Conservation (phyloP, 2,797 vertebrate species). For the Eulemur mongoz region DNA sequence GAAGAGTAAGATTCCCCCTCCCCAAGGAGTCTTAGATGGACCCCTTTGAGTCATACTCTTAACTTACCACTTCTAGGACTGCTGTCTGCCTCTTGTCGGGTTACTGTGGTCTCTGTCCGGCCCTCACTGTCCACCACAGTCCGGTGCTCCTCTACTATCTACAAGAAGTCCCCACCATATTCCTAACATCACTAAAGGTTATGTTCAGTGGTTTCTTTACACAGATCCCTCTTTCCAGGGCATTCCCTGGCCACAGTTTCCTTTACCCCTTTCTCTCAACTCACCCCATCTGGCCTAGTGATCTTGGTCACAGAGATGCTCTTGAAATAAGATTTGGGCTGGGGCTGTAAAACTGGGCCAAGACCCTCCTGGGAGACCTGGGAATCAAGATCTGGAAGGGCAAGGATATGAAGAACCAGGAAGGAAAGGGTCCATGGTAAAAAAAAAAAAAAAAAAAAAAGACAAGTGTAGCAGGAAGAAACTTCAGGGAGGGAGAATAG, state of each 20-base stretch:
- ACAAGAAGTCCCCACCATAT: neutral
- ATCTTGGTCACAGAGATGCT: conserved; percentile 93
- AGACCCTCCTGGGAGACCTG: conserved; percentile 91
- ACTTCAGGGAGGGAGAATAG: neutral
- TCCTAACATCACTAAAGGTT: neutral
- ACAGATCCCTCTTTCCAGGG: neutral
- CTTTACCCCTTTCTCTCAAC: conserved; percentile 6
- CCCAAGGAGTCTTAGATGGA: neutral
- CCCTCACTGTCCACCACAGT: conserved; percentile 92
- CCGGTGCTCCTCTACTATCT: conserved; percentile 92
- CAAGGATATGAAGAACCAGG: conserved; percentile 9
- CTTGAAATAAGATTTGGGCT: conserved; percentile 87
- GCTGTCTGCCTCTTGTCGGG: conserved; percentile 70
- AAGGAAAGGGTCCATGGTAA: neutral
- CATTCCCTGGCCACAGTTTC: neutral
- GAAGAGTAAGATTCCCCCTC: neutral
- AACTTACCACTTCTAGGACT: conserved; percentile 79
- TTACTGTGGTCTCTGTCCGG: conserved; percentile 90
- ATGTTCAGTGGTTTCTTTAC: neutral
- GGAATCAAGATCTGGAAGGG: conserved; percentile 91
- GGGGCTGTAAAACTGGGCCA: conserved; percentile 88
- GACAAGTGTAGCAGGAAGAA: neutral
- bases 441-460: neutral
- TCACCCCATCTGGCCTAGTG: conserved; percentile 92
- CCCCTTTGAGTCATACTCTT: neutral